These are phyloP conservation scores for Criorhina ranunculi DNA, from an alignment of 2,888 invertebrate genomes.

Conservation along the genomic window DNA sequence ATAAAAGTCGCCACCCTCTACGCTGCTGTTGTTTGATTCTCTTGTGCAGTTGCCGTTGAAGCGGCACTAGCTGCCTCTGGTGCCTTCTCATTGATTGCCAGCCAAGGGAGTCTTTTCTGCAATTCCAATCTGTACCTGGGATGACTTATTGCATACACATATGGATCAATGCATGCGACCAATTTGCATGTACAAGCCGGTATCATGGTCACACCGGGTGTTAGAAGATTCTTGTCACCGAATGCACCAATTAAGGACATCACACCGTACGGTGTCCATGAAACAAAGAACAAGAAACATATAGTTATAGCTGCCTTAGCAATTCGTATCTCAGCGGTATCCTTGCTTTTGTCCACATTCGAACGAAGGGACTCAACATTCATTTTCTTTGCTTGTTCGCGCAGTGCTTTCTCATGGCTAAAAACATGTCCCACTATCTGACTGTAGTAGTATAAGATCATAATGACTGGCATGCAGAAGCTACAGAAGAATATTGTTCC, in stretches of 20 bases:
- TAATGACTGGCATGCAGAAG: conserved; percentile 90
- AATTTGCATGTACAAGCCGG: conserved; percentile 94
- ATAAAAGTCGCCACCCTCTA: conserved; percentile 71
- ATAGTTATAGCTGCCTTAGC: conserved; percentile 95
- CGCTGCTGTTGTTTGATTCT: conserved; percentile 82
- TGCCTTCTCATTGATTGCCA: conserved; percentile 88
- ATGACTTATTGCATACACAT: conserved; percentile 96
- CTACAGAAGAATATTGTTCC: conserved; percentile 91
- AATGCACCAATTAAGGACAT: conserved; percentile 93
- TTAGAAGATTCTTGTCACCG: conserved; percentile 89
- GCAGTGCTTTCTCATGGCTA: conserved; percentile 92
- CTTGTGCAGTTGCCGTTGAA: conserved; percentile 82
- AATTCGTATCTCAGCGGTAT: conserved; percentile 93
- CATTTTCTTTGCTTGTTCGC: conserved; percentile 94
- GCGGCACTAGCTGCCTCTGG: conserved; percentile 87
- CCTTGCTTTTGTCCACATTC: conserved; percentile 87
- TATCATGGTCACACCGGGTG: conserved; percentile 92
- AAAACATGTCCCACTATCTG: conserved; percentile 95
- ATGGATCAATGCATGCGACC: conserved; percentile 96
- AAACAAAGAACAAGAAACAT: conserved; percentile 92
- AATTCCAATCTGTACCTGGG: conserved; percentile 93
- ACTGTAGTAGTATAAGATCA: conserved; percentile 93
- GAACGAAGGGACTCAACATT: conserved; percentile 93
- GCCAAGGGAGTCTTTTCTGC: conserved; percentile 91
- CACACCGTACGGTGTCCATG: conserved; percentile 96